Evolutionary conservation across 2,888 invertebrate species (phyloP), one percentile per base, ranked within the genome.

Genomic region (Bombyx huttoni): DNA sequence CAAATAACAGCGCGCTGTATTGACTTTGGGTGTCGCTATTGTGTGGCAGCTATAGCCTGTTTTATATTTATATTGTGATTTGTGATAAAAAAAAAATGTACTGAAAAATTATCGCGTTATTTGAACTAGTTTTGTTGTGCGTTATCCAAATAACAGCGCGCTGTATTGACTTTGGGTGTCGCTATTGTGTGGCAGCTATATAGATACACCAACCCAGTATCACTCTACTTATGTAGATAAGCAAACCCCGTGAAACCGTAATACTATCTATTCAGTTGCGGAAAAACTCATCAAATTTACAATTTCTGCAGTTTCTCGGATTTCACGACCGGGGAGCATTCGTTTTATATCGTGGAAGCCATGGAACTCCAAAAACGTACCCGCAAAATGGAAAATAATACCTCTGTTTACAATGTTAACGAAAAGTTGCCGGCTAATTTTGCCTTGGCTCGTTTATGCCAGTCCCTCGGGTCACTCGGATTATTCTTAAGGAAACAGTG

Each of bases 1-100:
- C 63, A 79, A 81, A 80, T 76, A 78, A 64, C 71, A 63, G 64
- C 63, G 63, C 58, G 63, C 64, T 70, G 63, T 77, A 73, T 78
- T 77, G 72, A 75, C 69, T 69, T 64, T 68, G 64, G 67, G 64
- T 61, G 63, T 58, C 62, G 64, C 71, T 70, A 72, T 76, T 77
- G 73, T 76, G 68, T 64, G 68, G 64, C 66, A 64, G 7, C 7
- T 9, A 7, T 35, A 35, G 7, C 7, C 49, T 55, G 50, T 53
- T 48, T 56, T 46, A 46, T 13, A 48, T 47, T 34, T 35, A 35
- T 9, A 35, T 12, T 47, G 9, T 14, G 34, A 34, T 14, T 51
- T 34, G n/a, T n/a, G 47, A 47, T 8, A 13, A 47, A n/a, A 47
- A n/a, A 14, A n/a, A 14, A n/a, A 61, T 35, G 9, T 35, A 9